Evolutionary conservation across 2,113 vertebrate species (phyloP).

Genomic region (Pterocles gutturalis): DNA sequence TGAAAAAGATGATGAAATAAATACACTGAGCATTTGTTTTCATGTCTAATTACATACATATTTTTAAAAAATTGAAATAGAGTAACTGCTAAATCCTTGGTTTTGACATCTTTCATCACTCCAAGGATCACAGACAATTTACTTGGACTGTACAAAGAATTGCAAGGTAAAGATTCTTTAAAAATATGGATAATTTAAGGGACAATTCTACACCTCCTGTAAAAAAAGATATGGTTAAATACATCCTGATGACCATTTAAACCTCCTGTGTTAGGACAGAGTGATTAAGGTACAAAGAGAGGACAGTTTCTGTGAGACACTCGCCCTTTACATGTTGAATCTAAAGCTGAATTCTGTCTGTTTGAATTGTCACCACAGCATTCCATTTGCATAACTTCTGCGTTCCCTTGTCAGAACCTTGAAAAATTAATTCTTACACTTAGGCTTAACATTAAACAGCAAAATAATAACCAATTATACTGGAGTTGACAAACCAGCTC

Average conservation of each 20-base stretch:
- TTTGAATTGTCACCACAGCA: background rate
- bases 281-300: background rate
- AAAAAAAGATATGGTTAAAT: background rate
- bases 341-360: background rate
- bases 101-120: background rate
- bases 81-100: background rate
- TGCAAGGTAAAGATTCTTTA: background rate
- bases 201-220: background rate
- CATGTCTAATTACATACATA: background rate
- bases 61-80: background rate
- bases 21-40: background rate
- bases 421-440: background rate
- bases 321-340: background rate
- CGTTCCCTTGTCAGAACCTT: background rate
- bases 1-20: background rate
- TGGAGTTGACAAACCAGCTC: slow-evolving; percentile 1
- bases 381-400: background rate
- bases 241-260: background rate
- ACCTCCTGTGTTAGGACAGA: background rate
- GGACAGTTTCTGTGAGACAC: background rate
- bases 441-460: background rate
- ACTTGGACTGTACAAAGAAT: background rate
- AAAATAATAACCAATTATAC: slow-evolving; percentile 12
- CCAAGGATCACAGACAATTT: background rate
- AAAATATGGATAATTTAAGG: background rate